phyloP scores from a whole-genome alignment of 2,113 vertebrate species.

The Chloebia gouldiae region DNA sequence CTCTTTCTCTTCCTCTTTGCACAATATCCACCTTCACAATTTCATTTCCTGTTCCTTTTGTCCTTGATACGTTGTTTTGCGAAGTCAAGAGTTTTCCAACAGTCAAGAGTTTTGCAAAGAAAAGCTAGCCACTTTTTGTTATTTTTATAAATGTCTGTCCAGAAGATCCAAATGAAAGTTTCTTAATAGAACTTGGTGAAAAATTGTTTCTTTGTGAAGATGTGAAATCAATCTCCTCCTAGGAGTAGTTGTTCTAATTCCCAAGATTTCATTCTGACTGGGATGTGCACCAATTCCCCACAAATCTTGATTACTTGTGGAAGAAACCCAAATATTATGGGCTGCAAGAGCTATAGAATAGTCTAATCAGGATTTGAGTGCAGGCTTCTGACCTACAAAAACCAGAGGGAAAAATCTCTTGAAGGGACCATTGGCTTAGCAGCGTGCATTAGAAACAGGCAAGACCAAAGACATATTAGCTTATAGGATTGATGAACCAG shows the following conservation, averaged over 20 bases:
- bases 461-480: not conserved
- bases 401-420: not conserved
- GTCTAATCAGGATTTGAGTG: not conserved
- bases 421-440: not conserved
- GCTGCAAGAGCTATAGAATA: not conserved
- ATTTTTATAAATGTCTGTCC: not conserved
- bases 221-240: not conserved
- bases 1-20: not conserved
- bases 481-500: not conserved
- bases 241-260: not conserved
- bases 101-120: not conserved
- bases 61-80: not conserved
- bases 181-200: not conserved
- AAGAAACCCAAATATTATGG: not conserved
- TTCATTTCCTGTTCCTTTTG: not conserved
- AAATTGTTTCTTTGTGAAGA: not conserved
- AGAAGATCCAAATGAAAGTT: not conserved
- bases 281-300: not conserved
- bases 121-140: not conserved
- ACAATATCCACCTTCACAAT: not conserved
- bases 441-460: not conserved
- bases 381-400: not conserved
- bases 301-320: not conserved
- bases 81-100: not conserved
- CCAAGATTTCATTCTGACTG: not conserved